phyloP scores from a whole-genome alignment of 2,113 vertebrate species.

The Daboia siamensis region DNA sequence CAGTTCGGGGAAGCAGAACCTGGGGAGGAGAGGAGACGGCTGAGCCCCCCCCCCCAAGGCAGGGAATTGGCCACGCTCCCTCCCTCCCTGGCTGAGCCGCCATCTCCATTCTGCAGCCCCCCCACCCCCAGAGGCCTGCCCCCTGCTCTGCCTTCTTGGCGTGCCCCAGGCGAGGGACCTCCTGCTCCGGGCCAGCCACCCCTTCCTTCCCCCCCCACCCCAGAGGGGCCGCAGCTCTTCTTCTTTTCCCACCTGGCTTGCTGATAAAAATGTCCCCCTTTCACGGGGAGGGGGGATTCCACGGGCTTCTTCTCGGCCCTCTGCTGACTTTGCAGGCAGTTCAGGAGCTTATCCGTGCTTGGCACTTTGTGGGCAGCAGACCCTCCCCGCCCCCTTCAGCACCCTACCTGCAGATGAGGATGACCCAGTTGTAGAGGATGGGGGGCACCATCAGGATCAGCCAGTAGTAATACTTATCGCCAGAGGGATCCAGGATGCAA shows the following conservation, averaged over 20 bases:
- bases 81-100: not conserved
- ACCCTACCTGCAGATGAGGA: slow-evolving; percentile 82
- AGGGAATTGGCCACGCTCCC: not conserved
- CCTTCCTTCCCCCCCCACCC: not conserved
- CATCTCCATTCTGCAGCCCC: rapidly evolving
- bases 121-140: not conserved
- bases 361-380: not conserved
- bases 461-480: slow-evolving; percentile 84
- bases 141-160: not conserved
- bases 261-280: not conserved
- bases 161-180: not conserved
- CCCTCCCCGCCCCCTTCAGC: rapidly evolving
- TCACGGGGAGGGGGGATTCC: not conserved
- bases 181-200: not conserved
- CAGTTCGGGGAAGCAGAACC: slow-evolving; percentile 81
- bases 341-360: not conserved
- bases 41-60: not conserved
- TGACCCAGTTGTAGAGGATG: slow-evolving; percentile 85
- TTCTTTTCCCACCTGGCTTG: not conserved
- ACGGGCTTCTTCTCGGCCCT: not conserved
- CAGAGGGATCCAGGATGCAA: slow-evolving; percentile 78
- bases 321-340: not conserved
- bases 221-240: not conserved
- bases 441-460: slow-evolving; percentile 81
- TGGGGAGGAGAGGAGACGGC: slow-evolving; percentile 23